Conservation (phyloP, 2,113 vertebrate species). For the Archocentrus centrarchus region DNA sequence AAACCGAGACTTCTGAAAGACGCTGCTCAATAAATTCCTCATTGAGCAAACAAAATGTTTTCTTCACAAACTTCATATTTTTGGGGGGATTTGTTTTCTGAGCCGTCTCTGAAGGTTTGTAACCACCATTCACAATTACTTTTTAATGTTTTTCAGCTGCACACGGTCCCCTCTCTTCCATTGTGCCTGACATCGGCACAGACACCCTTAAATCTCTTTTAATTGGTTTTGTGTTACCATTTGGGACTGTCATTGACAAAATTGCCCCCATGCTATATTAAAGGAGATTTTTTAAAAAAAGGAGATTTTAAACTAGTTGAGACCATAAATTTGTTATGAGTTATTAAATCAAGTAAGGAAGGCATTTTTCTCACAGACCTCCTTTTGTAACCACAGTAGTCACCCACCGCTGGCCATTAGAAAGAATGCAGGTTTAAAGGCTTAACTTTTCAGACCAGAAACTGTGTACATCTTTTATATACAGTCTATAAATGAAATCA, state of each 20-base stretch:
- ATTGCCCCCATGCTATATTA: background rate
- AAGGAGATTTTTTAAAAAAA: background rate
- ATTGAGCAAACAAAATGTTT: background rate
- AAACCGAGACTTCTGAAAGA: background rate
- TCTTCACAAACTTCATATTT: background rate
- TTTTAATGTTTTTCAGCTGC: conserved; percentile 37
- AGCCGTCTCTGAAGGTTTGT: background rate
- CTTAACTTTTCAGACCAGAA: background rate
- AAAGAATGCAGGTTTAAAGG: background rate
- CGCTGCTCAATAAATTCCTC: background rate
- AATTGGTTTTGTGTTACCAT: background rate
- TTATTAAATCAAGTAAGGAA: background rate
- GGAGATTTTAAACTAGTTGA: background rate
- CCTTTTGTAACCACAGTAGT: background rate
- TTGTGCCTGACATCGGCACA: background rate
- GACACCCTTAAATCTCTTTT: background rate
- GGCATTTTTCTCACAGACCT: background rate
- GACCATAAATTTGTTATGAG: background rate
- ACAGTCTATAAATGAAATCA: background rate
- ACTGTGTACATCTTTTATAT: background rate
- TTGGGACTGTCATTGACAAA: background rate
- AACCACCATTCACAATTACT: background rate
- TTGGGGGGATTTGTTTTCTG: background rate
- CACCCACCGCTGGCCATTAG: background rate
- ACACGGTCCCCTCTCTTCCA: background rate